These are phyloP conservation scores for Cynoglossus semilaevis DNA, from an alignment of 2,113 vertebrate genomes.

Conservation along the genomic window DNA sequence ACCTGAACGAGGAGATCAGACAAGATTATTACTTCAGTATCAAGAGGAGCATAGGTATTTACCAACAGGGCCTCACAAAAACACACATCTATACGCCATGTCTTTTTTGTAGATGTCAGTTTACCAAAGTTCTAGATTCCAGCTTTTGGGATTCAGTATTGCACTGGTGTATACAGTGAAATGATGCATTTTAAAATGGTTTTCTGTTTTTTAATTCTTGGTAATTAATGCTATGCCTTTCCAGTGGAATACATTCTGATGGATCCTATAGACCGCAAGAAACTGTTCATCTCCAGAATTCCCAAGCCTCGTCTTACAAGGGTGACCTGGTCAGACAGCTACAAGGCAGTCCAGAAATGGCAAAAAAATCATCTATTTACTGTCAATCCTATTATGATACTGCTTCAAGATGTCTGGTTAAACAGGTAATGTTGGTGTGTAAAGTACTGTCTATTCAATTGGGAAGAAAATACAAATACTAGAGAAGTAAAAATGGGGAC, in stretches of 20 bases:
- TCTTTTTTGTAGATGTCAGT: no score
- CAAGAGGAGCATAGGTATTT: slow-evolving; percentile 84
- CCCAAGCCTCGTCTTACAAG: slow-evolving; percentile 78
- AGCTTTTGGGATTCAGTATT: no score
- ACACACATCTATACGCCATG: no score
- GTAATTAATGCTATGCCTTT: slow-evolving; percentile 1
- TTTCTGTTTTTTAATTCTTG: neutral
- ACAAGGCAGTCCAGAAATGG: slow-evolving; percentile 71
- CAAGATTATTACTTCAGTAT: slow-evolving; percentile 75
- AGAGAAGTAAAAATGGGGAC: no score
- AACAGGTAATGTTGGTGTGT: slow-evolving; percentile 72
- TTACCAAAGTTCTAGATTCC: no score
- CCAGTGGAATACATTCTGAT: slow-evolving; percentile 89
- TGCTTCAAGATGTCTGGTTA: slow-evolving; percentile 83
- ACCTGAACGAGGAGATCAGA: slow-evolving; percentile 77
- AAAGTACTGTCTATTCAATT: neutral
- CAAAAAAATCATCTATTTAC: slow-evolving; percentile 79
- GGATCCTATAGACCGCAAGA: slow-evolving; percentile 80
- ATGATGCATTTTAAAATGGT: no score
- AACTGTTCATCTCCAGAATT: slow-evolving; percentile 80
- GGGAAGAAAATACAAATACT: no score
- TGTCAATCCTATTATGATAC: slow-evolving; percentile 79
- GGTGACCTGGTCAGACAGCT: slow-evolving; percentile 81
- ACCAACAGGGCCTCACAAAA: neutral
- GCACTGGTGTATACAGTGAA: no score